Percentiles rank a stretch among this genome's conserved stretches.
Conservation (phyloP, 2,888 invertebrate species). For the Harmothoe impar region DNA sequence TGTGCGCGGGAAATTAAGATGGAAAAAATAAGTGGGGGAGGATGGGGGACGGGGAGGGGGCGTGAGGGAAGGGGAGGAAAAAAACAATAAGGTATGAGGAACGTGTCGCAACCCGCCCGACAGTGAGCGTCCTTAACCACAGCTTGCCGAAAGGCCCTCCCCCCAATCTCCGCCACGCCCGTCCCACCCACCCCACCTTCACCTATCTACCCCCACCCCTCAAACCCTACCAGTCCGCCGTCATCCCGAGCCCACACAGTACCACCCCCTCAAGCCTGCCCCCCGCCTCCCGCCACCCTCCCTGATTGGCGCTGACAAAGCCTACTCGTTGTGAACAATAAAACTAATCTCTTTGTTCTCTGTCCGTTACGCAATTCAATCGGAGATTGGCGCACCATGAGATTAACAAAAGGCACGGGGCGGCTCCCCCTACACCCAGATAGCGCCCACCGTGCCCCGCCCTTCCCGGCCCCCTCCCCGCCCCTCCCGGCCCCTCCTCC, state of each 20-base stretch:
- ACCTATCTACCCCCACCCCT: neutral
- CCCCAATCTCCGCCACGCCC: neutral
- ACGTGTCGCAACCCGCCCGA: neutral
- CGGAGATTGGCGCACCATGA: neutral
- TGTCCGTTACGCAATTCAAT: slow-evolving; percentile 52
- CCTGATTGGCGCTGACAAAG: slow-evolving; percentile 28
- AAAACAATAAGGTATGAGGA: neutral
- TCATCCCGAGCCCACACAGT: neutral
- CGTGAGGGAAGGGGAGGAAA: neutral
- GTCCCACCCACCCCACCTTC: neutral
- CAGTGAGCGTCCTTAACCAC: neutral
- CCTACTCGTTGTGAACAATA: neutral
- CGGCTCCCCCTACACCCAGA: neutral
- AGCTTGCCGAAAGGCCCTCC: neutral
- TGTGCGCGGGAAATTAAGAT: neutral
- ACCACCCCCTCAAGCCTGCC: neutral
- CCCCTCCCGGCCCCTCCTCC: neutral
- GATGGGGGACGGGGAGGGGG: neutral
- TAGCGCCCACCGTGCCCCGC: neutral
- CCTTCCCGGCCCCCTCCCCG: neutral
- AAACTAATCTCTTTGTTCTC: slow-evolving; percentile 50
- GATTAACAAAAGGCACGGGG: slow-evolving; percentile 24
- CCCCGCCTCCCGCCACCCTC: neutral
- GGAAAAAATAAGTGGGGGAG: neutral
- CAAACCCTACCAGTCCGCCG: neutral